Evolutionary conservation across 92 coral and sea anemone genomes (phyloP), one percentile per base, ranked within the genome.

Genomic region (Zoanthus sociatus): DNA sequence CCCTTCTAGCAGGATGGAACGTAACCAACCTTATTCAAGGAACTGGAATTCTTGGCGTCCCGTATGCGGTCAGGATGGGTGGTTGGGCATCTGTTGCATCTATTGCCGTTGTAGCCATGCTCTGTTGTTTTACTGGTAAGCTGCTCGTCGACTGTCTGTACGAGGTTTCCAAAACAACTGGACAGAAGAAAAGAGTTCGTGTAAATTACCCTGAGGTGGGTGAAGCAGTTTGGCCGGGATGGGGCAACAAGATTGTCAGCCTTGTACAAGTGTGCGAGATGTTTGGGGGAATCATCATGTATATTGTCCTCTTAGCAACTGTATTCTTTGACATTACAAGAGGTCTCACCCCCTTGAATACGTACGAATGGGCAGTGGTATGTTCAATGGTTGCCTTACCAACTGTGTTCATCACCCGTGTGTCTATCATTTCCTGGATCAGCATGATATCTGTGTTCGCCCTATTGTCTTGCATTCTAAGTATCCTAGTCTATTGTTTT

Each of bases 61-160:
- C 98, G 13, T 94, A 95, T 66, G 98, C 98, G 1, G 98, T 95
- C 10, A 63, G 69, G 81, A 93, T 95, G 96, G 98, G 98, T 20
- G 98, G 98, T 7, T 95, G 98, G 98, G 98, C 98, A 26, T 82
- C 96, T 5, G 98, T 93, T 5, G 94, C 88, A 14, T 87, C 92
- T 33, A 95, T 95, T 70, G 93, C 78, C 5, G 73, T 93, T 51
- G 91, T 95, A 47, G 98, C 98, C 9, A 73, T 87, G 79, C 79
- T 95, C 16, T 95, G 98, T 92, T 95, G 98, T 69, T 95, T 91
- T 78, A 95, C 98, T n/a, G 98, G 98, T 7, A 93, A 95, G 90
- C 93, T 95, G 9, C 83, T 95, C 71, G 94, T 95, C 7, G 98
- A 95, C 16, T 95, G 98, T 69, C 90, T 95, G 69, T 95, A 95